phyloP scores from a whole-genome alignment of 2,888 invertebrate genomes.

The Seira ritae region DNA sequence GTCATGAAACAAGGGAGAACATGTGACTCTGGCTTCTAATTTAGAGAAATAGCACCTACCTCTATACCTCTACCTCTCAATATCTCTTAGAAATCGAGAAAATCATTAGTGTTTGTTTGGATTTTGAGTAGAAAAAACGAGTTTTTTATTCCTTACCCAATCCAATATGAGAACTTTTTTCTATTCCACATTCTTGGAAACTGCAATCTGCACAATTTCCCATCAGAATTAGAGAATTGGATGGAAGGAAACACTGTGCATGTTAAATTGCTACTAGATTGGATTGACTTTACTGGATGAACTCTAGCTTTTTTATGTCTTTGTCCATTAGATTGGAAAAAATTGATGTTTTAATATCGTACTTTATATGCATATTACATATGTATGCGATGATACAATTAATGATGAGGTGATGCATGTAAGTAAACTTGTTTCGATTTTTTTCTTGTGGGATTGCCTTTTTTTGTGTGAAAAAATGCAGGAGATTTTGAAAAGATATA shows the following conservation, averaged over 20 bases:
- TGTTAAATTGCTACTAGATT: too few species aligned
- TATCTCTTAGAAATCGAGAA: neutral
- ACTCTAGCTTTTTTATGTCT: constrained; percentile 17
- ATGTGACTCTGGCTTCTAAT: constrained; percentile 20
- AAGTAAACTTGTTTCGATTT: neutral
- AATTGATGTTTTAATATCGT: constrained; percentile 25
- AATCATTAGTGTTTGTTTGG: constrained; percentile 14
- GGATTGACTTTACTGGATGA: neutral
- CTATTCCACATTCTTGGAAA: constrained; percentile 60
- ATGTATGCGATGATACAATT: too few species aligned
- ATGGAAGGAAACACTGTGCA: too few species aligned
- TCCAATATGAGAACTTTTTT: constrained; percentile 38
- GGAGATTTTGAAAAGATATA: neutral
- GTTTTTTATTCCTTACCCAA: constrained; percentile 3
- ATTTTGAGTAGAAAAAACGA: neutral
- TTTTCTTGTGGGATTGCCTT: constrained; percentile 2
- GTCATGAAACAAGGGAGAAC: constrained; percentile 41
- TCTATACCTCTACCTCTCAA: neutral
- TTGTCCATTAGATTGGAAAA: constrained; percentile 21
- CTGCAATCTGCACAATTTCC: constrained; percentile 36
- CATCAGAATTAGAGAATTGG: constrained; percentile 43
- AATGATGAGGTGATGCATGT: too few species aligned
- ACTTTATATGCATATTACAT: constrained; percentile 27
- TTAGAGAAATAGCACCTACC: neutral
- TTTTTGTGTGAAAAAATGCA: neutral